phyloP scores from a whole-genome alignment of 2,888 invertebrate species.

The Cepaea hortensis region DNA sequence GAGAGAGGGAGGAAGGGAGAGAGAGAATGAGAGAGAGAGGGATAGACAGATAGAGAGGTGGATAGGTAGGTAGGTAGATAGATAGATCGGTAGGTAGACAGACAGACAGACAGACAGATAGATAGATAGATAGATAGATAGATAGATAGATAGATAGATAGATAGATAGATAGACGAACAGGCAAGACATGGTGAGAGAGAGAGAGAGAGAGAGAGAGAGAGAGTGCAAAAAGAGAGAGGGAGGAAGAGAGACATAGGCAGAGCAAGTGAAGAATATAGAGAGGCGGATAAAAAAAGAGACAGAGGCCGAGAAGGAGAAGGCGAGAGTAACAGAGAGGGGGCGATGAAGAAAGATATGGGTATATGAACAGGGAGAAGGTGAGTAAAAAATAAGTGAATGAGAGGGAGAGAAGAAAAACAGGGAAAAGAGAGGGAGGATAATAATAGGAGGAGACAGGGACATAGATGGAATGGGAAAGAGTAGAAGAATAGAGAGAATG shows the following conservation, averaged over 20 bases:
- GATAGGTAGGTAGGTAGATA: background rate
- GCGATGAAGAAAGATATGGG: background rate
- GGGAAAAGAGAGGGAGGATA: background rate
- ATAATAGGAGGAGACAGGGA: background rate
- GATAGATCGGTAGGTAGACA: background rate
- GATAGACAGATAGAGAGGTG: background rate
- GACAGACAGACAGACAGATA: background rate
- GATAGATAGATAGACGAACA: background rate
- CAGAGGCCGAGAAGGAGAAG: background rate
- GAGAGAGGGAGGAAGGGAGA: background rate
- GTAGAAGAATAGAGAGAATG: background rate
- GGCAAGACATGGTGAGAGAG: background rate
- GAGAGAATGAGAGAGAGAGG: background rate
- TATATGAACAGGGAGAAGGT: background rate
- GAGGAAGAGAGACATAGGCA: background rate
- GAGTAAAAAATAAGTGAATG: background rate
- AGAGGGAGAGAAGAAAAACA: background rate
- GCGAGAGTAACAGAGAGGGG: background rate
- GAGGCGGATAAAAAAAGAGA: background rate
- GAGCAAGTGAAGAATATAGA: background rate
- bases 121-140: background rate
- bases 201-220: background rate
- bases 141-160: background rate
- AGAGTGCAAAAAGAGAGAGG: background rate
- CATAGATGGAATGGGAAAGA: background rate